phyloP scores from a whole-genome alignment of 2,888 invertebrate species.

The Ceramica pisi region DNA sequence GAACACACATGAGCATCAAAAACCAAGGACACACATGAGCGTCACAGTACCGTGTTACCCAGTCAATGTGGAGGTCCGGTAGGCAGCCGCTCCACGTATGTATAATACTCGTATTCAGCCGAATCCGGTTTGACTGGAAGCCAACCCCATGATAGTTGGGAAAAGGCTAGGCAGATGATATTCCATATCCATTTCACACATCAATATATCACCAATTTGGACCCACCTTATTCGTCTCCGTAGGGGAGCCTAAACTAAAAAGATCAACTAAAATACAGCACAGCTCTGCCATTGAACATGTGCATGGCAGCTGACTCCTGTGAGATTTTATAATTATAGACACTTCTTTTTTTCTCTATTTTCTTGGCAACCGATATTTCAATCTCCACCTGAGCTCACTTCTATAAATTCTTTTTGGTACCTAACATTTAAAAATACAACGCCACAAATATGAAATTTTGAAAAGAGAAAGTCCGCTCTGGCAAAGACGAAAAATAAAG shows the following conservation, averaged over 20 bases:
- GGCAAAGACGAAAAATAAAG: not conserved
- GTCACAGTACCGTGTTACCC: too few species aligned
- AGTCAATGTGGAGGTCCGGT: too few species aligned
- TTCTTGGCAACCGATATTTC: conserved; percentile 42
- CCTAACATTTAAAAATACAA: conserved; percentile 41
- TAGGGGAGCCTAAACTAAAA: conserved; percentile 13
- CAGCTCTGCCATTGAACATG: conserved; percentile 38
- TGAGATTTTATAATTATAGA: conserved; percentile 15
- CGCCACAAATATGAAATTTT: conserved; percentile 13
- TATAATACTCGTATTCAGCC: too few species aligned
- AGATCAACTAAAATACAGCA: conserved; percentile 25
- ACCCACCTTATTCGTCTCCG: conserved; percentile 12
- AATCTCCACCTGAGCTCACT: conserved; percentile 22
- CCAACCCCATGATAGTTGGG: too few species aligned
- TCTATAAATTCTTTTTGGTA: conserved; percentile 14
- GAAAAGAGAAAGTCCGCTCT: conserved; percentile 23
- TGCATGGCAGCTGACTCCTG: conserved; percentile 40
- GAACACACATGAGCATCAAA: too few species aligned
- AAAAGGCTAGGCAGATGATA: too few species aligned
- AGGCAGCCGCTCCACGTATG: too few species aligned
- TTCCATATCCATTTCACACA: not conserved
- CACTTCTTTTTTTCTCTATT: conserved; percentile 24
- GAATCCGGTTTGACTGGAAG: too few species aligned
- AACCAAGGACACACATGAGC: too few species aligned
- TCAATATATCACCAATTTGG: not conserved